Base-by-base conservation (phyloP, 2,888 invertebrate genomes). In the Mechanitis mazaeus region DNA sequence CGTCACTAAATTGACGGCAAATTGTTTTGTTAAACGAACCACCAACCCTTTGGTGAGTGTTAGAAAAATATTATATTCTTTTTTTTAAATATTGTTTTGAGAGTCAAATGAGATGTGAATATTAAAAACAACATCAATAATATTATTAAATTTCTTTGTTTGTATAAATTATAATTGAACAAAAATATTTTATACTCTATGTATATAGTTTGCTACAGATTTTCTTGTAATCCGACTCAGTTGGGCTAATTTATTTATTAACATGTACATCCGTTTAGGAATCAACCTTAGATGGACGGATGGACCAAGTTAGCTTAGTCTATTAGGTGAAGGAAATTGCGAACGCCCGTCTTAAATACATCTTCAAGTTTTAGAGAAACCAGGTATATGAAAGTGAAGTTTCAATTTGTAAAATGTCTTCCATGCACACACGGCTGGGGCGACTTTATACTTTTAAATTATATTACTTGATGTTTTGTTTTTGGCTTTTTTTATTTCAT, bases 301-400 rank as follows among this genome's bases (percentile, higher is more conserved):
- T 73, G 72, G 74, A 70, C 73, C 74, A 78, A 77, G 76, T 78
- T 76, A 75, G 77, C 76, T 75, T 77, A 80, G 81, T 82, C 87
- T 82, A 87, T 87, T 83, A 84, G 81, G 72, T 72, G 75, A 77
- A 88, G 88, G 88, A 89, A 89, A 89, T 89, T 89, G 88, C 85
- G 65, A 73, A 74, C 81, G 76, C 72, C 82, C 81, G 82, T 87
- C 88, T 88, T 83, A 86, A 84, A 84, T 83, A 81, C 79, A 75
- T 76, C 75, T 70, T 71, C 75, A 76, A 79, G 79, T 56, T 62
- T 54, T 38, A 42, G 56, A 61, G 55, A 76, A 68, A 7, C 31
- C 47, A 56, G 46, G 31, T 50, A 50, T 28, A 20, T 50, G 31
- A 28, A 31, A 50, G 31, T 9, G 31, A 50, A 50, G 50, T 28